Conservation (phyloP, 2,113 vertebrate genomes). For the Dromaius novaehollandiae region DNA sequence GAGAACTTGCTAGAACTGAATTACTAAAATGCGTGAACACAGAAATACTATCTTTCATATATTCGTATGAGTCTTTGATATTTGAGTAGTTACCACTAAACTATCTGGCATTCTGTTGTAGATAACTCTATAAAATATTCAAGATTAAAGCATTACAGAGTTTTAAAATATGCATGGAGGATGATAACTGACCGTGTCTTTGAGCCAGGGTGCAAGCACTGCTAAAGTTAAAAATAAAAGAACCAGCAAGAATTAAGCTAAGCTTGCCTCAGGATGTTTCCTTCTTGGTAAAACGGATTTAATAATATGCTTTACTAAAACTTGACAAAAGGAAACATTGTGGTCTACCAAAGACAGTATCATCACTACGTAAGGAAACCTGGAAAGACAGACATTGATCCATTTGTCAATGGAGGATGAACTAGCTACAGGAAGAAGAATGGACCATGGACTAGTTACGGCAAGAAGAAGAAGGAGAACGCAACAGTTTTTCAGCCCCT, state of each 20-base stretch:
- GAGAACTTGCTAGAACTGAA: background rate
- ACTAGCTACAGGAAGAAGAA: background rate
- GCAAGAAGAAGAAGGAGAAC: background rate
- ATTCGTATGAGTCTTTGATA: background rate
- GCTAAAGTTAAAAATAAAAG: background rate
- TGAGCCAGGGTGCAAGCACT: background rate
- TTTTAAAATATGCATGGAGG: background rate
- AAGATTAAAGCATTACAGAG: background rate
- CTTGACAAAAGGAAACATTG: background rate
- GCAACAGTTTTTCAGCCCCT: background rate
- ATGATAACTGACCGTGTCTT: background rate
- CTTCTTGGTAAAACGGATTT: background rate
- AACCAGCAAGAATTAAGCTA: background rate
- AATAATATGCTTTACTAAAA: background rate
- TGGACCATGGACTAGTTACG: background rate
- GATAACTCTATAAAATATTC: background rate
- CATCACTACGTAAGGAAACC: background rate
- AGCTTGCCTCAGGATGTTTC: background rate
- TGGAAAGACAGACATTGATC: background rate
- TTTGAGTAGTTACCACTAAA: background rate
- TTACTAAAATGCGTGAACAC: background rate
- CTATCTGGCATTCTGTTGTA: background rate
- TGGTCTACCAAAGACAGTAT: background rate
- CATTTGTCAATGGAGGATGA: background rate
- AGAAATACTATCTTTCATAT: background rate